Evolutionary conservation across 2,888 invertebrate genomes (phyloP), one percentile per base, ranked within the genome.

Genomic region (Drosophila ustulata): DNA sequence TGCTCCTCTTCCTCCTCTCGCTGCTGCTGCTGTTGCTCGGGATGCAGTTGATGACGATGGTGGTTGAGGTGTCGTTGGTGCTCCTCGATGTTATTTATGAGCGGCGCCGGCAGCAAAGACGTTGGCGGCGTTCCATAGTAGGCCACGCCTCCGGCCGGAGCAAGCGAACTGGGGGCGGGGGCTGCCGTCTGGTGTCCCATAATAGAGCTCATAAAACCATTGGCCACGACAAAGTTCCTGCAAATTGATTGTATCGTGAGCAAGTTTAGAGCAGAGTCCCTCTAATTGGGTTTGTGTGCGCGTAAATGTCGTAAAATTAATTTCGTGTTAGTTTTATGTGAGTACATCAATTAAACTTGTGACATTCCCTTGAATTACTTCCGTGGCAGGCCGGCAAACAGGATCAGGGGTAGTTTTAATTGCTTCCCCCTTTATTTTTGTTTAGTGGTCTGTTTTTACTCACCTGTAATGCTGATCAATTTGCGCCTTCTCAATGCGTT

Each of bases 401-500:
- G n/a, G 8, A 37, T 25, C 2, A 8, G 8, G 51, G 37, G 51
- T 37, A 11, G 34, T 51, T 41, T 41, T 41, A 18, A 13, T 25
- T 25, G 11, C 37, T 37, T n/a, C 37, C n/a, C 37, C 11, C n/a
- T 11, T 3, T 11, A 18, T 18, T 18, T 18, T 18, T 18, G 18
- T 18, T 18, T 18, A 18, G 2, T 34, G 4, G 4, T 11, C 11
- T 34, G 23, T 43, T 45, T 5, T 45, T 4, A 13, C 50, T 25
- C 26, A 98, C 98, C 98, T 95, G 92, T 97, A 97, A 88, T 98
- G 98, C 90, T 98, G 98, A 93, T 98, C 98, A 72, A 98, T 94
- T 82, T 98, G 98, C 0, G 98, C 98, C 90, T 98, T 98, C 91
- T 98, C 98, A 78, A 98, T 97, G 74, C 98, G 94, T 93, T 98